Base-by-base conservation (phyloP, 1,140 invertebrate species). In the Microvelia longipes region DNA sequence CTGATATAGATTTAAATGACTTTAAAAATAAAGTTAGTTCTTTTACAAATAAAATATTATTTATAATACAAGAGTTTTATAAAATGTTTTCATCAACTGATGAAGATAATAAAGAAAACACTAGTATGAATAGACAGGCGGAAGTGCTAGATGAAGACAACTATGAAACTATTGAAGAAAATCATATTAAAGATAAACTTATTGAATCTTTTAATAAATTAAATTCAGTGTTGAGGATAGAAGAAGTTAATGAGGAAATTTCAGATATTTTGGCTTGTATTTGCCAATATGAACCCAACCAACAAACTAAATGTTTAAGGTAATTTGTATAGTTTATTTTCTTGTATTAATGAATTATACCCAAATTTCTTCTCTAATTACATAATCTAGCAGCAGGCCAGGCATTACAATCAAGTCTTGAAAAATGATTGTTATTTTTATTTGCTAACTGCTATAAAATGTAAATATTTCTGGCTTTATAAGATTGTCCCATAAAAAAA, bases 21-120 rank as follows among this genome's bases (percentile, higher is more conserved):
- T 62, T 75, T 29, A 71, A 75, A 69, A 77, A 73, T 29, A 35
- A 64, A 67, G 28, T 62, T 64, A 67, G 73, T 66, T 63, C 60
- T 27, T 71, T 74, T 29, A 19, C 73, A 5, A 73, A 74, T 67
- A 82, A 79, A 50, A 82, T 88, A 74, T 78, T 90, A 0, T 71
- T 89, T 5, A 79, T 83, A 0, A 82, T 91, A 69, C 88, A 91
- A 76, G 85, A 86, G 65, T 79, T 90, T 60, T 88, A 86, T 73
- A 90, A 91, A 76, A 61, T n/a, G n/a, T 65, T 24, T 24, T 65
- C 14, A 66, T 73, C 72, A 66, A 70, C 70, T 67, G 63, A 70
- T 71, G 79, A 82, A 14, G 75, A 82, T 69, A 75, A 80, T 70
- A 77, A 77, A 62, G 76, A 69, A 30, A 27, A 66, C 14, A 77